Evolutionary conservation across 2,797 vertebrate genomes (phyloP).

Genomic region (Hemitrygon akajei): DNA sequence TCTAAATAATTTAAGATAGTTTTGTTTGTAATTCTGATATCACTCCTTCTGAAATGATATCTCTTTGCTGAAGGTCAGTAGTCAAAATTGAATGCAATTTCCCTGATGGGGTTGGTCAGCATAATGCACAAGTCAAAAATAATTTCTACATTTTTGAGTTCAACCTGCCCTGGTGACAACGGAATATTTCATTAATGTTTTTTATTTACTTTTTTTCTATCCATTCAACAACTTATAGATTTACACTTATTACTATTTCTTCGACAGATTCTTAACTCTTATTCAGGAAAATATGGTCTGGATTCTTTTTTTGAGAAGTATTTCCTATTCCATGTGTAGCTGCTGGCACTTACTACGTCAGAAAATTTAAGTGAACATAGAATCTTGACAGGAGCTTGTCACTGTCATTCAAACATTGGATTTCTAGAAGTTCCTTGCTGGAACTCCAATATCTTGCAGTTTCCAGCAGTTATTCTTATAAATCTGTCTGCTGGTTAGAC

Average conservation of each 20-base stretch:
- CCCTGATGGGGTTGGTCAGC: neutral
- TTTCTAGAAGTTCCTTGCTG: too few species aligned
- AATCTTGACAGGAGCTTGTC: too few species aligned
- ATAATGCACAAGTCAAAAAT: neutral
- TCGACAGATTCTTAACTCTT: neutral
- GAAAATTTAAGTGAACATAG: too few species aligned
- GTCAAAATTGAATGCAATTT: neutral
- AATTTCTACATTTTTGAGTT: neutral
- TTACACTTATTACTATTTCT: neutral
- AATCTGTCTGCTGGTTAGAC: too few species aligned
- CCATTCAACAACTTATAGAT: neutral
- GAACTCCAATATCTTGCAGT: too few species aligned
- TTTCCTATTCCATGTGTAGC: too few species aligned
- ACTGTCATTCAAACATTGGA: too few species aligned
- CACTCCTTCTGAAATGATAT: neutral
- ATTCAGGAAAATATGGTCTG: neutral
- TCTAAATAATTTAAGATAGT: neutral
- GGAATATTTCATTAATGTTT: neutral
- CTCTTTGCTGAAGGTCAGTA: neutral
- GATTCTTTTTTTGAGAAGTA: too few species aligned
- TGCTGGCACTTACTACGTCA: too few species aligned
- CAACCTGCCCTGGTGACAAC: neutral
- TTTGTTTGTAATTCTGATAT: neutral
- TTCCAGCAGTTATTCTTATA: too few species aligned
- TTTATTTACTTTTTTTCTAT: neutral